Percentiles rank a stretch among this genome's conserved stretches.
These are phyloP conservation scores for Idaea aversata DNA, from an alignment of 2,888 invertebrate genomes.

Conservation along the genomic window DNA sequence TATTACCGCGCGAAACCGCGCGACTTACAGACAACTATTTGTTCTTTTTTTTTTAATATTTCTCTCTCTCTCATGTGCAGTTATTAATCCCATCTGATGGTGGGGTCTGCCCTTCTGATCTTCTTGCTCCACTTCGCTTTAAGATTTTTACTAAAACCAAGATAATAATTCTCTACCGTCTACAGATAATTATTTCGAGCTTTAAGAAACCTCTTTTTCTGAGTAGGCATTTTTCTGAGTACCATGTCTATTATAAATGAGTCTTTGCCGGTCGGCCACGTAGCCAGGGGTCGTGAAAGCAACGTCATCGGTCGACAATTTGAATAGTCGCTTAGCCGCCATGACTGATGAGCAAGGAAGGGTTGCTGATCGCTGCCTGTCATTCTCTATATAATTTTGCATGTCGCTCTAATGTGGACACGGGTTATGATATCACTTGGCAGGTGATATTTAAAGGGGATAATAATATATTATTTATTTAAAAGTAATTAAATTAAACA, in stretches of 20 bases:
- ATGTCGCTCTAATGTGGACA: constrained; percentile 59
- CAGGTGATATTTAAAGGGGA: constrained; percentile 44
- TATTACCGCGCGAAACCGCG: too few relatives aligned
- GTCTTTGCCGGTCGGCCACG: not conserved
- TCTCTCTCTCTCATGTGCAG: too few relatives aligned
- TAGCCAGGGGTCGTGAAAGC: constrained; percentile 73
- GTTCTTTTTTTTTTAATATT: too few relatives aligned
- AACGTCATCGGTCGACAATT: constrained; percentile 78
- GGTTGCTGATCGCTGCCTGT: constrained; percentile 68
- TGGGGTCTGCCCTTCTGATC: too few relatives aligned
- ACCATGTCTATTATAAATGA: not conserved
- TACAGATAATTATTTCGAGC: too few relatives aligned
- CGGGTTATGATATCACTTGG: constrained; percentile 44
- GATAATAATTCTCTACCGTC: too few relatives aligned
- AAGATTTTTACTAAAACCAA: too few relatives aligned
- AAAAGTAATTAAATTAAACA: not conserved
- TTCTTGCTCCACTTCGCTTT: too few relatives aligned
- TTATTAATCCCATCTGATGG: too few relatives aligned
- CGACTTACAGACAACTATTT: too few relatives aligned
- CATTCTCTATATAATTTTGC: constrained; percentile 69
- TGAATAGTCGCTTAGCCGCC: constrained; percentile 78
- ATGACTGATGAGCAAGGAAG: constrained; percentile 80
- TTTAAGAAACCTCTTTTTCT: not conserved
- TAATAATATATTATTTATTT: constrained; percentile 3
- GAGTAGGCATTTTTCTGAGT: not conserved